Evolutionary conservation across 2,888 invertebrate species (phyloP).

Genomic region (Yponomeuta evonymella): DNA sequence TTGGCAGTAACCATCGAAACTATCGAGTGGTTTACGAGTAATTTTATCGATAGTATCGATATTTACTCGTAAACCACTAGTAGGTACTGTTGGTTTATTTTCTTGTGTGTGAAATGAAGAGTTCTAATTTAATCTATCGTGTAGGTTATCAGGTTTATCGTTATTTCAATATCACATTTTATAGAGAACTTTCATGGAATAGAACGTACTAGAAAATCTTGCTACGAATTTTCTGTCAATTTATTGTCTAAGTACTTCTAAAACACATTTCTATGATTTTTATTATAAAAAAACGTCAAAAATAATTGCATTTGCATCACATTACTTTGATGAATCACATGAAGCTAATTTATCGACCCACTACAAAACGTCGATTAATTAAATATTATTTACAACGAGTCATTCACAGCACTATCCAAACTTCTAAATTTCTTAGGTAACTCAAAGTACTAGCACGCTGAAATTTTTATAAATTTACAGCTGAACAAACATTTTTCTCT

Average conservation of each 20-base stretch:
- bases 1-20: no score
- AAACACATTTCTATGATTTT: not conserved
- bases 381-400: not conserved
- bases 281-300: not conserved
- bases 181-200: not conserved
- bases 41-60: no score
- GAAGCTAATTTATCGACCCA: not conserved
- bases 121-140: no score
- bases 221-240: no score
- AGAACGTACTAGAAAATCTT: not conserved
- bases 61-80: no score
- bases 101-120: no score
- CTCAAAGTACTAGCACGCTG: not conserved
- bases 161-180: no score
- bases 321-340: conserved; percentile 4
- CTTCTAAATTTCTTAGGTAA: not conserved
- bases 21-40: no score
- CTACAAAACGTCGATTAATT: not conserved
- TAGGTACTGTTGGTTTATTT: no score
- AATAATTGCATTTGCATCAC: conserved; percentile 10
- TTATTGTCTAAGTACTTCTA: conserved; percentile 5
- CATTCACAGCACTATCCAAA: not conserved
- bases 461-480: not conserved
- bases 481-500: no score
- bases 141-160: no score